Evolutionary conservation across 2,113 vertebrate genomes (phyloP).

Genomic region (Cryptomyrus ogoouensis): DNA sequence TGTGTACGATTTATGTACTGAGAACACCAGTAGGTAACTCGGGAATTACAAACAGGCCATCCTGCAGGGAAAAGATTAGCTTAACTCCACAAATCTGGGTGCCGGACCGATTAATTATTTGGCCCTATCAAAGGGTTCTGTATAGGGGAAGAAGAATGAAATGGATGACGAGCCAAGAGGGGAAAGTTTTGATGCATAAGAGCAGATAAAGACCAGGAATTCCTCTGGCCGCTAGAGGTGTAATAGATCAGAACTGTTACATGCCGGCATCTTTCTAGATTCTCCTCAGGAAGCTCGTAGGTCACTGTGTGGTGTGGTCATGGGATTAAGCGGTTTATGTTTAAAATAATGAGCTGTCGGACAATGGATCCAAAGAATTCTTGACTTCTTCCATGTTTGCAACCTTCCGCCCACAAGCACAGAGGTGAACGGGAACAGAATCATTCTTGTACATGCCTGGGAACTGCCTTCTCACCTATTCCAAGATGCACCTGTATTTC

Average conservation of each 20-base stretch:
- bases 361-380: neutral
- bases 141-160: slow-evolving; percentile 23
- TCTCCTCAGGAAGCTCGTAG: neutral
- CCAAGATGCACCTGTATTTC: neutral
- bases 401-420: neutral
- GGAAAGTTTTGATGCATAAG: slow-evolving; percentile 30
- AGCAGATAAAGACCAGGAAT: slow-evolving; percentile 26
- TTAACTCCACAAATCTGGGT: slow-evolving; percentile 32
- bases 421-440: too few species aligned
- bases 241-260: slow-evolving; percentile 37
- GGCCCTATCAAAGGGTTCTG: slow-evolving; percentile 16
- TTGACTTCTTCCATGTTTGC: neutral
- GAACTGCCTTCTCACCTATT: neutral
- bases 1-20: slow-evolving; percentile 39
- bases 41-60: slow-evolving; percentile 22
- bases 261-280: neutral
- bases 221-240: neutral
- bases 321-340: neutral
- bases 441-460: neutral
- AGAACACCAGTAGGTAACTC: slow-evolving; percentile 35
- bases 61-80: slow-evolving; percentile 39
- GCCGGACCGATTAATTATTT: slow-evolving; percentile 31
- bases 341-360: neutral
- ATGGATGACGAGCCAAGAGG: slow-evolving; percentile 10
- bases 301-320: neutral